Evolutionary conservation across 2,888 invertebrate genomes (phyloP), one percentile per base, ranked within the genome.

Genomic region (Marronus borbonicus): DNA sequence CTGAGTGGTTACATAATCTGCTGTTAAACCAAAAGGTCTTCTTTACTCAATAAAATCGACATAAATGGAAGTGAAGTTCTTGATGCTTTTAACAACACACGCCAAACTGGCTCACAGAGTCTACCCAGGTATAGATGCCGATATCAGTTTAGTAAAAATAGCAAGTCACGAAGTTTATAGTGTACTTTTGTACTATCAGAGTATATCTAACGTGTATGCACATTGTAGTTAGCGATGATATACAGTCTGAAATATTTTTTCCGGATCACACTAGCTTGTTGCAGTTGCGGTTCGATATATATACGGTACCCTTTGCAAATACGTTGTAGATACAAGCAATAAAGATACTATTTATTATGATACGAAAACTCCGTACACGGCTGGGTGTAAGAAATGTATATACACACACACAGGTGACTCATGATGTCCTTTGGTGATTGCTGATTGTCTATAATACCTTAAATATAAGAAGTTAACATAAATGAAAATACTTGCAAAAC

Each of bases 121-220:
- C 44, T 76, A 24, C 50, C 14, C 14, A 31, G 20, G 36, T 58
- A 75, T 44, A 62, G 49, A 62, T 60, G 44, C 14, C 17, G 20
- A 60, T 62, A 39, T 12, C 62, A 31, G 20, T 58, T 20, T 17
- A 31, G 31, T 39, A 58, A 74, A 74, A 74, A 74, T 74, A 12
- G 50, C 76, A 64, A 76, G 62, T 75, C 75, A 75, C 75, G 75
- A 75, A 62, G 62, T 75, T 62, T 75, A 62, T 75, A 76, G 62
- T 76, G 49, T 76, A 76, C 75, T 20, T 75, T 17, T 20, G 7
- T 58, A 28, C 62, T 39, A 62, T 76, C 49, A 49, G 64, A 44
- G 64, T 49, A 62, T 64, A 76, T 76, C 64, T 76, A 50, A 76
- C 76, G 64, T 76, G 50, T 76, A 76, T 76, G 36, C 76, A 76